Evolutionary conservation across 2,113 vertebrate genomes (phyloP).

Genomic region (Marmota flaviventris): DNA sequence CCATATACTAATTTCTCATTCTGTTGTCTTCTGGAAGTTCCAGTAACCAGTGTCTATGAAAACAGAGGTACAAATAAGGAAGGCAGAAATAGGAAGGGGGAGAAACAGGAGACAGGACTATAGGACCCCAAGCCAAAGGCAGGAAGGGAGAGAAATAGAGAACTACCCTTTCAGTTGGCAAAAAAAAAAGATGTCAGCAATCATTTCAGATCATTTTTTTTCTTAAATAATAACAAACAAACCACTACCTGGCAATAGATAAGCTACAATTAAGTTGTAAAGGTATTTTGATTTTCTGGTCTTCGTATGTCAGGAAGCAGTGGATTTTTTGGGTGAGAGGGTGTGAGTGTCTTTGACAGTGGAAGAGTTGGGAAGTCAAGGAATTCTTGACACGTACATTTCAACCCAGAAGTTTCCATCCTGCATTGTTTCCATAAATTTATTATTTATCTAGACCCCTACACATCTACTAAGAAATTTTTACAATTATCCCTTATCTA

Average conservation of each 20-base stretch:
- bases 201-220: neutral
- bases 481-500: neutral
- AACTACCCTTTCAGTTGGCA: neutral
- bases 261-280: neutral
- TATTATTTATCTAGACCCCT: neutral
- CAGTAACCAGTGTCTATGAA: neutral
- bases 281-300: neutral
- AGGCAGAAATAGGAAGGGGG: neutral
- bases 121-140: neutral
- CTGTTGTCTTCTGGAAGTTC: neutral
- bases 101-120: neutral
- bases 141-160: neutral
- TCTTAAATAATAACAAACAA: neutral
- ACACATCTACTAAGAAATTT: constrained; percentile 10
- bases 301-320: neutral
- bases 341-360: neutral
- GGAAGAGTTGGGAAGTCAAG: neutral
- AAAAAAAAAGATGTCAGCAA: neutral
- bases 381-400: neutral
- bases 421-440: neutral
- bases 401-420: neutral
- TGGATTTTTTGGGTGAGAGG: neutral
- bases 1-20: neutral
- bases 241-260: neutral
- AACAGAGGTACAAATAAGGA: neutral